Percentiles rank a stretch among this genome's conserved stretches.
Conservation (phyloP, 2,888 invertebrate species). For the Dusona sp. region DNA sequence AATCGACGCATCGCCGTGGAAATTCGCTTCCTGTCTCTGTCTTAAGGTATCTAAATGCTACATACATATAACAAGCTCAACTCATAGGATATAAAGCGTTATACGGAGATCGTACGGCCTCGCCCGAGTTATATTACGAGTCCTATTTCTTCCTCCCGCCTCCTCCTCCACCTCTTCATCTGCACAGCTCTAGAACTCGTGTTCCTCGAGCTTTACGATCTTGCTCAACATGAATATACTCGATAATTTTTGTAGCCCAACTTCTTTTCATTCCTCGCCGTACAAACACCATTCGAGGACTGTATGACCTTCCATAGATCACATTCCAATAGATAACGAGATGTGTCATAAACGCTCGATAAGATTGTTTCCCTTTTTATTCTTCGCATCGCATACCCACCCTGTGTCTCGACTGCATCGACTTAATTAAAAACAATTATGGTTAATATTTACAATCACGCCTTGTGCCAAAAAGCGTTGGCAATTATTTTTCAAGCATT, state of each 20-base stretch:
- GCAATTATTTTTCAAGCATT: too few species aligned
- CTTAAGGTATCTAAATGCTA: conserved; percentile 7
- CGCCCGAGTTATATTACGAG: conserved; percentile 67
- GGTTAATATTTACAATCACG: too few species aligned
- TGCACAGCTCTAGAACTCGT: conserved; percentile 45
- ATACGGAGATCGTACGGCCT: conserved; percentile 50
- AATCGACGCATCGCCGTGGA: conserved; percentile 66
- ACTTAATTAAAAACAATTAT: too few species aligned
- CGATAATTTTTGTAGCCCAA: conserved; percentile 33
- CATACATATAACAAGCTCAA: conserved; percentile 21
- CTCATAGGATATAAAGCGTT: conserved; percentile 50
- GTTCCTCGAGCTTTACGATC: conserved; percentile 66
- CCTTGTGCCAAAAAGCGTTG: too few species aligned
- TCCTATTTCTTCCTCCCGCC: conserved; percentile 47
- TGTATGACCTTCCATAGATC: conserved; percentile 56
- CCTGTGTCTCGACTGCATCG: too few species aligned
- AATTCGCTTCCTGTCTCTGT: conserved; percentile 48
- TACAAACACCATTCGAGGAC: conserved; percentile 26
- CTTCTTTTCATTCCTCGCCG: conserved; percentile 28
- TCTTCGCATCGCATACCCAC: too few species aligned
- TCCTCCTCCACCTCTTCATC: conserved; percentile 17
- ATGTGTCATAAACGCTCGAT: not conserved
- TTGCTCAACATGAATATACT: conserved; percentile 68
- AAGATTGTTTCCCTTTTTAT: not conserved
- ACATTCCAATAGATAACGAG: conserved; percentile 2